Evolutionary conservation across 2,888 invertebrate species (phyloP), one percentile per base, ranked within the genome.

Genomic region (Bellardia bayeri): DNA sequence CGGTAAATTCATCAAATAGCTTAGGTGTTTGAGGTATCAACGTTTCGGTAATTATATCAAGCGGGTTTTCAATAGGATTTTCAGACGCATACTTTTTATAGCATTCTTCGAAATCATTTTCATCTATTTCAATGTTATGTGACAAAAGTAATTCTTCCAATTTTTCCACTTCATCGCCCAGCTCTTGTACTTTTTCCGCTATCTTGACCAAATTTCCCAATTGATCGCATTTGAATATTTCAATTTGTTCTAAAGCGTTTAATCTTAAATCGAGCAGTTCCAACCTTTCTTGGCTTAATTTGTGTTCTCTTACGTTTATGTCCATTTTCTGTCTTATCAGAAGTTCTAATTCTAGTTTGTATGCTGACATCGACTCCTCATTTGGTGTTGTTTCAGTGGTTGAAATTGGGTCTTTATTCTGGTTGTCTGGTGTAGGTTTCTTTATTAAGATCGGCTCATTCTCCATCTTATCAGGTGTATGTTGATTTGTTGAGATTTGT

Each of bases 131-230:
- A n/a, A 86, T 75, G 8, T 68, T 56, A 2, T 61, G 49, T 13
- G 45, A 37, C 3, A n/a, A n/a, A 9, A 86, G 6, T 0, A 80
- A 54, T 0, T 87, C 79, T 13, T 89, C 79, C 0, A 85, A 82
- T 49, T 87, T 80, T 11, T 74, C 71, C 14, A 86, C 45, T 16
- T 84, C 13, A 6, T 66, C 74, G 14, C 91, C 90, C 74, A 89
- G 64, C 2, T 68, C 58, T 64, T 90, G 90, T 4, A 92, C 75
- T 56, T 90, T 89, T 37, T 90, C 90, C 1, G 91, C 89, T 14
- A 91, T 89, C 9, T 80, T 66, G 1, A 86, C 89, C 1, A 91
- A 79, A 71, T 89, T 66, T 51, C 90, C 89, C 1, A 91, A 85
- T 0, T 89, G 91, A 16, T 86, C 89, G 3, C 89, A 89, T 45